Percentiles rank a stretch among this genome's conserved stretches.
phyloP scores from a whole-genome alignment of 1,140 invertebrate species.

The Drosophila repletoides region DNA sequence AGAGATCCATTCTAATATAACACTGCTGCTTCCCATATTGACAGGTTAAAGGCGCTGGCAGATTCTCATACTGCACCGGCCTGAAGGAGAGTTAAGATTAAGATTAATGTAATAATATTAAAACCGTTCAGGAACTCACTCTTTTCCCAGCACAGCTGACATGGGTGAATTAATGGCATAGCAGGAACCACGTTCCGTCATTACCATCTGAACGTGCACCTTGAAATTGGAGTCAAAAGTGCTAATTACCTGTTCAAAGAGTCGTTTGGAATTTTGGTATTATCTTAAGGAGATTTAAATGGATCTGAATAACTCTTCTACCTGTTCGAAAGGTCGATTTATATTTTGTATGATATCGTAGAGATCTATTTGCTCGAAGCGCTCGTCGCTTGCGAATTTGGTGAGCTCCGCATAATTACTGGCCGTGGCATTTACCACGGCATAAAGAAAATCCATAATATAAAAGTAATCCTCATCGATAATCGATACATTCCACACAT shows the following conservation, averaged over 20 bases:
- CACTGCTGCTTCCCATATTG: slow-evolving; percentile 79
- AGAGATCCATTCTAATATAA: slow-evolving; percentile 77
- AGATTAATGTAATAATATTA: too few species aligned
- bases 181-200: slow-evolving; percentile 86
- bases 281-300: slow-evolving; percentile 72
- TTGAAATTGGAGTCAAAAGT: slow-evolving; percentile 78
- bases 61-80: slow-evolving; percentile 42
- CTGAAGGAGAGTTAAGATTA: slow-evolving; percentile 13
- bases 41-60: slow-evolving; percentile 63
- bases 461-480: slow-evolving; percentile 80
- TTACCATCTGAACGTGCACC: slow-evolving; percentile 82
- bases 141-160: slow-evolving; percentile 59
- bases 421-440: slow-evolving; percentile 82
- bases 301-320: too few species aligned
- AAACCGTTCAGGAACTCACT: slow-evolving; percentile 58
- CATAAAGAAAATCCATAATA: slow-evolving; percentile 81
- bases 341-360: slow-evolving; percentile 72
- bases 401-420: slow-evolving; percentile 73
- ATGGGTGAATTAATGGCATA: slow-evolving; percentile 85
- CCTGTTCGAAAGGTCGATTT: slow-evolving; percentile 82
- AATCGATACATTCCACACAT: slow-evolving; percentile 73
- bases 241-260: slow-evolving; percentile 83
- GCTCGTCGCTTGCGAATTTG: slow-evolving; percentile 82
- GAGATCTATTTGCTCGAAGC: slow-evolving; percentile 80
- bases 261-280: slow-evolving; percentile 80